phyloP scores from a whole-genome alignment of 2,888 invertebrate species.

The Halocaridina rubra region DNA sequence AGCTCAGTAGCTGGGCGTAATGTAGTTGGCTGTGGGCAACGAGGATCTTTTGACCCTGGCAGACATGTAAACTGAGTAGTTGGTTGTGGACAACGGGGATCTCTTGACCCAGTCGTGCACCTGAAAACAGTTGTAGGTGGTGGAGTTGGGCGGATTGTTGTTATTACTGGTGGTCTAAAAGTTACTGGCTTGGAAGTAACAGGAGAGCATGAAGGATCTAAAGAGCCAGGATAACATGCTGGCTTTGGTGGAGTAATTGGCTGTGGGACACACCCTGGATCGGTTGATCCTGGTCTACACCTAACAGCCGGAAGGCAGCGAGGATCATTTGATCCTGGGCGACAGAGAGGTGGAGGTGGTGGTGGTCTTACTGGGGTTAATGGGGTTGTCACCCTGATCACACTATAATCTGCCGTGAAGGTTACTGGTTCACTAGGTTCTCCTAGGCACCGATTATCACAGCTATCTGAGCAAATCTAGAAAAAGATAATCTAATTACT shows the following conservation, averaged over 20 bases:
- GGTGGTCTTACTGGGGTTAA: neutral
- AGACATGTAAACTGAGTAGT: neutral
- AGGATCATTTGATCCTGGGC: conserved; percentile 26
- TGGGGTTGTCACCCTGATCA: conserved; percentile 30
- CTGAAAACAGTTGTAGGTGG: conserved; percentile 24
- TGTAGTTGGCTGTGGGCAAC: neutral
- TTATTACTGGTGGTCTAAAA: too few relatives aligned
- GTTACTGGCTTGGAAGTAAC: neutral
- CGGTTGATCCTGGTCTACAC: conserved; percentile 47
- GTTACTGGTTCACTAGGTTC: conserved; percentile 55
- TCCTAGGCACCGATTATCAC: conserved; percentile 65
- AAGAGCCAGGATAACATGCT: conserved; percentile 42
- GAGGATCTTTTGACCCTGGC: conserved; percentile 51
- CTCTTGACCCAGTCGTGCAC: conserved; percentile 25
- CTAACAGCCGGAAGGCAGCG: neutral
- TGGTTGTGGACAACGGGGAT: conserved; percentile 11
- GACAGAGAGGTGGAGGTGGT: conserved; percentile 38
- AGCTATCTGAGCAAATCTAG: conserved; percentile 66
- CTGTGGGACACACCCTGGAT: conserved; percentile 17
- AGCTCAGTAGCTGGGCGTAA: neutral
- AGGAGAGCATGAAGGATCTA: conserved; percentile 17
- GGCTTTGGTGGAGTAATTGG: neutral
- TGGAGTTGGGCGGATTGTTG: too few relatives aligned
- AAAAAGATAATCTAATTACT: conserved; percentile 10
- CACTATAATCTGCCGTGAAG: conserved; percentile 23